Percentiles rank a stretch among this genome's conserved stretches.
These are phyloP conservation scores for Verasper variegatus DNA, from an alignment of 2,113 vertebrate genomes.

Conservation along the genomic window DNA sequence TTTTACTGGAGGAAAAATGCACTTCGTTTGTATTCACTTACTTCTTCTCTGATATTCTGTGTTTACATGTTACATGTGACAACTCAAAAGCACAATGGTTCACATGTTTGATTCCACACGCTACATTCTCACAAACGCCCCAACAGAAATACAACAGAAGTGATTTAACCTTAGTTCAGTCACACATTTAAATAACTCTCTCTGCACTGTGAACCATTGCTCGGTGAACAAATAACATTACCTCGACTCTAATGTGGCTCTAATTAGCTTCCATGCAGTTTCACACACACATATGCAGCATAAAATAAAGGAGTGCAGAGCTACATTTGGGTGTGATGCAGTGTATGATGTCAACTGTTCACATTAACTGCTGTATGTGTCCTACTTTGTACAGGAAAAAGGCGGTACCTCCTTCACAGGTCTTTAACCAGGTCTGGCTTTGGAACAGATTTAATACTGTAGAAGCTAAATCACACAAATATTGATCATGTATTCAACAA, in stretches of 20 bases:
- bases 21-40: slow-evolving; percentile 62
- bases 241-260: slow-evolving; percentile 60
- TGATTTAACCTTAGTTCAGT: too few relatives aligned
- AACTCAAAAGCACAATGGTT: slow-evolving; percentile 65
- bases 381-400: slow-evolving; percentile 73
- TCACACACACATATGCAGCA: slow-evolving; percentile 4
- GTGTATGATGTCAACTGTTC: slow-evolving; percentile 46
- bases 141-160: not conserved
- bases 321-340: slow-evolving; percentile 68
- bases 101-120: slow-evolving; percentile 36
- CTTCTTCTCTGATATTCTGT: slow-evolving; percentile 22
- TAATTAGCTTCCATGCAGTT: slow-evolving; percentile 11
- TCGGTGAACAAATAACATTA: slow-evolving; percentile 39
- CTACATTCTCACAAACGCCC: too few relatives aligned
- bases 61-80: slow-evolving; percentile 51
- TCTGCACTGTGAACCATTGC: slow-evolving; percentile 69
- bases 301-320: slow-evolving; percentile 28
- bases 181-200: too few relatives aligned
- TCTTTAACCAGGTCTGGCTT: slow-evolving; percentile 80
- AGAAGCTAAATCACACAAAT: not conserved
- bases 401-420: slow-evolving; percentile 81
- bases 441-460: slow-evolving; percentile 34
- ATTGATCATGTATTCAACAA: not conserved
- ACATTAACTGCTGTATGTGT: slow-evolving; percentile 68
- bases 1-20: slow-evolving; percentile 27